These are phyloP conservation scores for Heliocidaris tuberculata DNA, from an alignment of 35 echinoderm and acorn worm species.

Conservation along the genomic window DNA sequence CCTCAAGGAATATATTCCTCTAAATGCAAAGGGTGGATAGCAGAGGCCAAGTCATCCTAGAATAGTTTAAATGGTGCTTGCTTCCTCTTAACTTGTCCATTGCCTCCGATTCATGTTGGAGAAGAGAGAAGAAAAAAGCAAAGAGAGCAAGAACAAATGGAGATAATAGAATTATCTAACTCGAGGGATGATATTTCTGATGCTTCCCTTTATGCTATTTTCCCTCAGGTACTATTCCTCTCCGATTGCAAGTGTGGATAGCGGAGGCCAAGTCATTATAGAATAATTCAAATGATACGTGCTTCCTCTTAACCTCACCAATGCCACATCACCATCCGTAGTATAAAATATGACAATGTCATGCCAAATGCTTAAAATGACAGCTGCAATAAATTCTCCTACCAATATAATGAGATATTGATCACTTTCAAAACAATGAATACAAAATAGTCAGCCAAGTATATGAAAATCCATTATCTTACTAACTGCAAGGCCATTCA, in stretches of 20 bases:
- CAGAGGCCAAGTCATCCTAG: neutral
- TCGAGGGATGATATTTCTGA: no score
- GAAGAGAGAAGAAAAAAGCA: no score
- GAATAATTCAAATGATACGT: neutral
- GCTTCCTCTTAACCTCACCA: neutral
- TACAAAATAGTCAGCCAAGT: neutral
- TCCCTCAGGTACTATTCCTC: no score
- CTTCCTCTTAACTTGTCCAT: neutral
- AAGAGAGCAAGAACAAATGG: no score
- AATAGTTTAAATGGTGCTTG: neutral
- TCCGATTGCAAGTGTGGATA: no score
- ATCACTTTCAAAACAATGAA: neutral
- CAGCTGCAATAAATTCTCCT: neutral
- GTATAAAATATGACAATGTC: conserved; percentile 3
- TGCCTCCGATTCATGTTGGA: no score
- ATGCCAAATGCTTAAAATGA: neutral
- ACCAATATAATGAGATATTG: neutral
- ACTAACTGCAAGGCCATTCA: neutral
- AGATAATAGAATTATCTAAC: no score
- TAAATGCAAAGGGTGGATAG: no score
- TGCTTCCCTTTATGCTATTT: no score
- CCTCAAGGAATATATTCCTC: no score
- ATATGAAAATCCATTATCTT: neutral
- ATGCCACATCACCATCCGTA: neutral
- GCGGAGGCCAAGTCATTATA: neutral